These are phyloP conservation scores for Enteromius treurensis DNA, from an alignment of 2,797 vertebrate species.

Conservation along the genomic window DNA sequence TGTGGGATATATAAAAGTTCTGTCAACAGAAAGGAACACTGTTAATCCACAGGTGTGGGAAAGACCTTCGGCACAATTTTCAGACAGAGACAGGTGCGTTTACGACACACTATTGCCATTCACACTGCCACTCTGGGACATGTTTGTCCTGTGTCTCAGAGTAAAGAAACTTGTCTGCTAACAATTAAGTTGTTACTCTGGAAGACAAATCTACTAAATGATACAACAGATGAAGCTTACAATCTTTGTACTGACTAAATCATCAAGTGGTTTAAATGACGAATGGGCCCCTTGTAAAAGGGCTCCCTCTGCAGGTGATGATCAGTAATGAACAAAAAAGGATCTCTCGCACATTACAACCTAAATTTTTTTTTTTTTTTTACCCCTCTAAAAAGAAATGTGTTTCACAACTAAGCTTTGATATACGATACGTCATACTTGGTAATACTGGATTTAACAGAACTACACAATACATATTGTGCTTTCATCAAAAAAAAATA, in stretches of 20 bases:
- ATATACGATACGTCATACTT: neutral
- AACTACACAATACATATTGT: neutral
- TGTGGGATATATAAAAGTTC: neutral
- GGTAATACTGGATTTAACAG: neutral
- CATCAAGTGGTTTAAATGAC: constrained; percentile 21
- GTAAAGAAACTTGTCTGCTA: neutral
- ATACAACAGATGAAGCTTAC: neutral
- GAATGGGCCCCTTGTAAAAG: constrained; percentile 58
- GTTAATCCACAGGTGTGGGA: constrained; percentile 40
- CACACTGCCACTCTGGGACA: neutral
- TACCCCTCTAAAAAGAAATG: neutral
- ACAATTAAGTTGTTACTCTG: neutral
- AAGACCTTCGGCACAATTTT: constrained; percentile 22
- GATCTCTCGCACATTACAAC: neutral
- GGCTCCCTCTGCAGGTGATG: constrained; percentile 70
- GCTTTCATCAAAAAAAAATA: neutral
- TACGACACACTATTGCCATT: constrained; percentile 17
- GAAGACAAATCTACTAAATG: neutral
- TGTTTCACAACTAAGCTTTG: neutral
- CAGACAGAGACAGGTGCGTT: constrained; percentile 24
- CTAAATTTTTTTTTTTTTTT: neutral
- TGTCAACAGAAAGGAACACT: constrained; percentile 23
- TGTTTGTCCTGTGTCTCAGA: neutral
- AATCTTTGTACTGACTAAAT: constrained; percentile 33
- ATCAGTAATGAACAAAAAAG: constrained; percentile 47